Conservation (phyloP, 2,113 vertebrate genomes). For the Psammodynastes pulverulentus region DNA sequence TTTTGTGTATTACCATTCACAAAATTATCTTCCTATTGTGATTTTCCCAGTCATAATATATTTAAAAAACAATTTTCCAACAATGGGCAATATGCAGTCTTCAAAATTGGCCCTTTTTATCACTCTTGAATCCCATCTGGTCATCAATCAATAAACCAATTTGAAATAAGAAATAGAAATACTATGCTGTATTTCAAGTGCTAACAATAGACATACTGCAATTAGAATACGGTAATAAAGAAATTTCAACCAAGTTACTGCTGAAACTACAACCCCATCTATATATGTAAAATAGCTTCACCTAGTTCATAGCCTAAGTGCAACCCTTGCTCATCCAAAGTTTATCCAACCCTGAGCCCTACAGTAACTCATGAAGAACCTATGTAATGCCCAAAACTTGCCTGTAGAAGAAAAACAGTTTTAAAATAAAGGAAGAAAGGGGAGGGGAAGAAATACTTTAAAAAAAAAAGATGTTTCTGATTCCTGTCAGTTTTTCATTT, state of each 20-base stretch:
- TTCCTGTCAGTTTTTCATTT: background rate
- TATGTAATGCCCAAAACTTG: background rate
- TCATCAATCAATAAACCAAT: background rate
- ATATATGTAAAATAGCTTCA: background rate
- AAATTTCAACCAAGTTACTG: background rate
- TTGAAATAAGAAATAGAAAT: background rate
- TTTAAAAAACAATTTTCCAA: background rate
- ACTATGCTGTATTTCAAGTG: background rate
- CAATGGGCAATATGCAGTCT: background rate
- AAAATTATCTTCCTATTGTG: background rate
- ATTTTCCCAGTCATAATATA: background rate
- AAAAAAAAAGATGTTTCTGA: background rate
- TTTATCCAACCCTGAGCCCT: background rate
- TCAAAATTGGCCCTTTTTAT: background rate
- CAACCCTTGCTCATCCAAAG: background rate
- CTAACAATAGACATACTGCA: background rate
- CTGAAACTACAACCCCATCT: background rate
- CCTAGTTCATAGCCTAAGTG: background rate
- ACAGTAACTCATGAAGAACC: background rate
- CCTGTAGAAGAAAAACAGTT: background rate
- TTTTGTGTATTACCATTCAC: background rate
- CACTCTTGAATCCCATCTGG: background rate
- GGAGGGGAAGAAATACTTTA: background rate
- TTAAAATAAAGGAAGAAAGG: background rate
- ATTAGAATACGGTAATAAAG: background rate